Base-by-base conservation (phyloP, 2,888 invertebrate species). In the Acleris literana region DNA sequence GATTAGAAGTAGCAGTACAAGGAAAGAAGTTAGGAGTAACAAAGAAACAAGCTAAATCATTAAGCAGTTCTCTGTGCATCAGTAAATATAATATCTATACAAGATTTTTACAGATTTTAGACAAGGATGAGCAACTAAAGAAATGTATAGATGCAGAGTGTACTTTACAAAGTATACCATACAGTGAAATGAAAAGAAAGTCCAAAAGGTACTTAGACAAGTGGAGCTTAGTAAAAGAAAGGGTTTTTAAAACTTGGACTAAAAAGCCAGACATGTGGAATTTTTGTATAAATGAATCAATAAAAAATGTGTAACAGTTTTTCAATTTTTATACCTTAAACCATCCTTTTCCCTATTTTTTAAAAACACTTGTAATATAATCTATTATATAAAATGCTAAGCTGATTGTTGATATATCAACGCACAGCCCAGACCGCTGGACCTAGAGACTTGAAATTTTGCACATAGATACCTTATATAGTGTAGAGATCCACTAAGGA, bases 21-120 rank as follows among this genome's bases (percentile, higher is more conserved):
- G 98, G 98, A 5, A 94, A 93, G 75, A 96, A 95, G 70, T 95
- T 96, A 81, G 98, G 98, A 5, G 90, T 95, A 1, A 97, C 97
- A 0, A 96, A 95, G 80, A 96, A 95, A 76, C 90, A 88, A 68
- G 76, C 84, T 29, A 80, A 84, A 58, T 80, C 77, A 22, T 83
- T 85, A 18, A 89, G 80, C 16, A 90, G 84, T 55, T 88, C 90
- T 46, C 81, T 95, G 64, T 82, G 88, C 59, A 89, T 95, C 49
- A 94, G 93, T 72, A 94, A 95, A 86, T 90, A 89, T 73, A 88
- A 88, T 70, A 71, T 95, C 4, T 90, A 94, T 57, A 82, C 84
- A 70, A 86, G 73, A 56, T 95, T 94, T 75, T 64, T 92, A 18
- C 75, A 84, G 16, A 71, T 93, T 63, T 65, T 93, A 33, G 76